phyloP scores from a whole-genome alignment of 2,797 vertebrate genomes.

The Manis crassicaudata region DNA sequence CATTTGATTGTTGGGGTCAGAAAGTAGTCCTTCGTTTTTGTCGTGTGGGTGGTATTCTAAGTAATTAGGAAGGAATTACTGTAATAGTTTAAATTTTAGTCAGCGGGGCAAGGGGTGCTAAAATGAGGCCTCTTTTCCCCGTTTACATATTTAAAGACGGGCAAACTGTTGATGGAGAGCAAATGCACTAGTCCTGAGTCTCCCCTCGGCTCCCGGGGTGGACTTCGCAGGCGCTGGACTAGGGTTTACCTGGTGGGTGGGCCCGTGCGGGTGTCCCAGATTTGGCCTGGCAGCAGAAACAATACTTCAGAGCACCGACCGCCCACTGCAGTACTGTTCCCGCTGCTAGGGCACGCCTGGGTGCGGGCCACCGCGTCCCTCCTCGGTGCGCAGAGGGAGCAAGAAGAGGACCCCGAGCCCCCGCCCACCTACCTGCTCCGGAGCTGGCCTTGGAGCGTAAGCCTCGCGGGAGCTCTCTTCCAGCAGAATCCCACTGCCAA shows the following conservation, averaged over 20 bases:
- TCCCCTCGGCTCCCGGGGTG: background rate
- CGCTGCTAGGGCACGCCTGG: constrained; percentile 79
- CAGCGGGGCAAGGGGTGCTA: background rate
- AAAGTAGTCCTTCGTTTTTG: background rate
- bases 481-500: constrained; percentile 30
- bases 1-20: background rate
- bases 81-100: background rate
- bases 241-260: constrained; percentile 58
- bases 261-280: constrained; percentile 45
- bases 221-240: background rate
- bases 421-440: constrained; percentile 55
- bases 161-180: background rate
- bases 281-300: constrained; percentile 76
- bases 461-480: background rate
- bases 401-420: background rate
- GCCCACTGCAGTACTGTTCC: constrained; percentile 76
- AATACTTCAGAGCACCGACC: constrained; percentile 71
- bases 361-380: background rate
- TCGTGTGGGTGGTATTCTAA: background rate
- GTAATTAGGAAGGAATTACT: background rate
- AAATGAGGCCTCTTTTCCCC: background rate
- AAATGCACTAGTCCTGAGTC: background rate
- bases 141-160: background rate
- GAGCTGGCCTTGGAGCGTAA: background rate
- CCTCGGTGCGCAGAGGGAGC: accelerated